Base-by-base conservation (phyloP, 2,888 invertebrate species). In the Carpatolechia fugitivella region DNA sequence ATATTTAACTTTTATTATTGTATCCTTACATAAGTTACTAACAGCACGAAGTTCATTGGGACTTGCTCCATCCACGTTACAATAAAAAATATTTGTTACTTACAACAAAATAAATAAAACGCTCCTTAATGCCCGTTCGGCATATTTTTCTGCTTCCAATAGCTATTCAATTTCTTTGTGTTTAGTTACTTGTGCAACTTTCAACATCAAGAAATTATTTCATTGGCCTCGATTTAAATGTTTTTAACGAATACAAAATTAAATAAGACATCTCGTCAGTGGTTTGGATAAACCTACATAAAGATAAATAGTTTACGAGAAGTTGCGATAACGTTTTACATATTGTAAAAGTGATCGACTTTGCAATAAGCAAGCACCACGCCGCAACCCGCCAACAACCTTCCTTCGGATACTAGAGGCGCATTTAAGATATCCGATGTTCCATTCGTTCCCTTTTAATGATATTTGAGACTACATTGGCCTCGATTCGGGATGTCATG, bases 51-150 rank as follows among this genome's bases (percentile, higher is more conserved):
- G 76, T 80, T 81, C 76, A 79, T 78, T 74, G 80, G 83, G 80
- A 80, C 81, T 76, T 69, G 73, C 74, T 80, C 73, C 79, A 76
- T 76, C 78, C 79, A 73, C 73, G 70, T 78, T 64, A 66, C 66
- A 76, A 80, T 84, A 85, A 87, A n/a, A 85, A 85, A 83, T 86
- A 88, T 86, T 82, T 82, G 84, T 88, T 80, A 80, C 83, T 85
- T 82, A 84, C 71, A 86, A 85, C 85, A 80, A 87, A 88, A 89
- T 87, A 88, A 89, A 89, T 86, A 87, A 84, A 82, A 80, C 79
- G 76, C 81, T 80, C 86, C 81, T 78, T 78, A 82, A 78, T 80
- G 86, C 87, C 88, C 76, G 74, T 74, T 63, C 73, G 85, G 86
- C 85, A 72, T 77, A 68, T 64, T 76, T n/a, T 77, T 74, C 68